Percentiles rank a stretch among this genome's conserved stretches.
phyloP scores from a whole-genome alignment of 2,888 invertebrate species.

The Agonum fuliginosum region DNA sequence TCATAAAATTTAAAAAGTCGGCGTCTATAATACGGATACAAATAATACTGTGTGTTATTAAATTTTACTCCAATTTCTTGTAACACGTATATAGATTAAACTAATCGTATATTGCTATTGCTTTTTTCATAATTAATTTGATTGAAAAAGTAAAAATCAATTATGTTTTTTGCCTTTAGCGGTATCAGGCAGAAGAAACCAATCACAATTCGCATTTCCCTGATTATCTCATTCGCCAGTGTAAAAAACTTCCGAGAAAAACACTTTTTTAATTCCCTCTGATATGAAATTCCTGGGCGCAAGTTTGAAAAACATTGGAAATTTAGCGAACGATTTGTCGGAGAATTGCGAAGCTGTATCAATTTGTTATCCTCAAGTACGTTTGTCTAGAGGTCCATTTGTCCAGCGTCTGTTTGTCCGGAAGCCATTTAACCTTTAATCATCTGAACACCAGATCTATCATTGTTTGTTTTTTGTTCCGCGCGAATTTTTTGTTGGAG shows the following conservation, averaged over 20 bases:
- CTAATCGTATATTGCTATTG: no score
- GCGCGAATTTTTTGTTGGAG: neutral
- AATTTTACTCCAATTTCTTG: no score
- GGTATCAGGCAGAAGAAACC: no score
- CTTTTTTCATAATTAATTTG: no score
- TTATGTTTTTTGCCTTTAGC: no score
- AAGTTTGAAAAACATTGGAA: conserved; percentile 1
- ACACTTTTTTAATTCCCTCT: conserved; percentile 4
- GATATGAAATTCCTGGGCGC: neutral
- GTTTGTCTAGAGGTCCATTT: conserved; percentile 39
- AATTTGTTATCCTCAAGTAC: conserved; percentile 41
- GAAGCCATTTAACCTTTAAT: conserved; percentile 45
- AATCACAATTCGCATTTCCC: no score
- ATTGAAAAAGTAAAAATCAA: no score
- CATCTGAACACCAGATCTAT: conserved; percentile 44
- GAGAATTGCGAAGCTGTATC: conserved; percentile 24
- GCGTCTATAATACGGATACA: no score
- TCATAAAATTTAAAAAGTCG: no score
- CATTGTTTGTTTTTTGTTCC: conserved; percentile 35
- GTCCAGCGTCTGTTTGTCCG: conserved; percentile 15
- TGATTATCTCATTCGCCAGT: no score
- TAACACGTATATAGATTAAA: no score
- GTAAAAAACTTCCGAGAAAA: neutral
- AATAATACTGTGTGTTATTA: no score
- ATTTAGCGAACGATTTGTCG: conserved; percentile 14